Conservation (phyloP, 1,140 invertebrate genomes). For the Brachionus plicatilis region DNA sequence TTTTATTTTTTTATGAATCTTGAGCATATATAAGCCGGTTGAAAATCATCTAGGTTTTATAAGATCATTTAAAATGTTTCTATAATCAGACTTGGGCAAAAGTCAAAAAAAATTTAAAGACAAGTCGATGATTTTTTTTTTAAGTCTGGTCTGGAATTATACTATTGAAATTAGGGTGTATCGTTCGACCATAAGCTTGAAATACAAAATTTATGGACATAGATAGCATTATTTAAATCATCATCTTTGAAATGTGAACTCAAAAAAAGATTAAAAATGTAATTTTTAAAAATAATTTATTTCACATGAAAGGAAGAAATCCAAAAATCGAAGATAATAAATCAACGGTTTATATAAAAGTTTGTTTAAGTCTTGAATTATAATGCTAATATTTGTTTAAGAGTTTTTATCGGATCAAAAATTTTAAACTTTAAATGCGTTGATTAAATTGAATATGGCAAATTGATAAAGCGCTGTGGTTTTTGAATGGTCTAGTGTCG, state of each 20-base stretch:
- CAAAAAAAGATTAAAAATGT: background rate
- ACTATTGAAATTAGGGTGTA: conserved; percentile 9
- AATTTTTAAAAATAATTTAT: background rate
- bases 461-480: background rate
- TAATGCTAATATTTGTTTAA: conserved; percentile 19
- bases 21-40: no score
- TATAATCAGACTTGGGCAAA: no score
- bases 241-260: background rate
- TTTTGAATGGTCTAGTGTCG: background rate
- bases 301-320: background rate
- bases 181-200: background rate
- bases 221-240: background rate
- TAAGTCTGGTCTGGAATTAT: no score
- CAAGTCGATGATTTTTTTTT: no score
- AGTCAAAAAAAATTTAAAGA: no score
- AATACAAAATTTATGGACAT: background rate
- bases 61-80: no score
- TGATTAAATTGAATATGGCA: background rate
- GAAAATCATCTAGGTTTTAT: no score
- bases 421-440: background rate
- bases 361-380: background rate
- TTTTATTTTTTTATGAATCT: no score
- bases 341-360: background rate
- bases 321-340: background rate
- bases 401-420: background rate